A percentile compares a stretch with the other conserved stretches of the same genome.
Evolutionary conservation across 2,113 vertebrate genomes (phyloP).

Genomic region (Toxotes chatareus): DNA sequence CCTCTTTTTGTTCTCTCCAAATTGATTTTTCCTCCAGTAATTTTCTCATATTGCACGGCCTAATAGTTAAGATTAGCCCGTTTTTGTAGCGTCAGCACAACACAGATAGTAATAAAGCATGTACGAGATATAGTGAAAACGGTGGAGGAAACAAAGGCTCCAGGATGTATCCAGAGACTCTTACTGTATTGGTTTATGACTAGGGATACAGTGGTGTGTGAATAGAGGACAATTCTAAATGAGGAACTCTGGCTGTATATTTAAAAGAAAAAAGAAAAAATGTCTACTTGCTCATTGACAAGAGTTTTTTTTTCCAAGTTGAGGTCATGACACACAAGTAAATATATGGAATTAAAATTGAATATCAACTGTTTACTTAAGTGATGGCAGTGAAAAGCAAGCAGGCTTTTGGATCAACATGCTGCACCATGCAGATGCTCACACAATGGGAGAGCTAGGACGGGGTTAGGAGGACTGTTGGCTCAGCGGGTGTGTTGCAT

Average conservation of each 20-base stretch:
- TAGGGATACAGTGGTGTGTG: not conserved
- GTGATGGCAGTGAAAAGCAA: not conserved
- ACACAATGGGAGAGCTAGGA: constrained; percentile 32
- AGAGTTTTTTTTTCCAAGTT: not conserved
- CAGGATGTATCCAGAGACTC: constrained; percentile 17
- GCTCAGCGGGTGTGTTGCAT: constrained; percentile 43
- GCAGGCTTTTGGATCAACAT: not conserved
- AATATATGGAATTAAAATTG: not conserved
- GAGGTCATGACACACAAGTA: not conserved
- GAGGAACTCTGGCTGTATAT: not conserved
- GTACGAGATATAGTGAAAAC: not conserved
- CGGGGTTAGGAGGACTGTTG: constrained; percentile 47
- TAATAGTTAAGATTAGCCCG: not conserved
- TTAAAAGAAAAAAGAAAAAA: not conserved
- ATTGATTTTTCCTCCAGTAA: constrained; percentile 31
- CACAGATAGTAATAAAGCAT: constrained; percentile 15
- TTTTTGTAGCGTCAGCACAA: constrained; percentile 22
- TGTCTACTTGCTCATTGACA: not conserved
- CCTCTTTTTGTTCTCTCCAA: not conserved
- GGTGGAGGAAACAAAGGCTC: constrained; percentile 15
- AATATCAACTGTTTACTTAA: not conserved
- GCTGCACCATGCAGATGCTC: constrained; percentile 28
- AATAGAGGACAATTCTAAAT: constrained; percentile 31
- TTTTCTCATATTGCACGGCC: constrained; percentile 14
- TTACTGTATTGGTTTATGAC: constrained; percentile 23